Conservation (phyloP, 1,140 invertebrate species). For the Gonioctena quinquepunctata region DNA sequence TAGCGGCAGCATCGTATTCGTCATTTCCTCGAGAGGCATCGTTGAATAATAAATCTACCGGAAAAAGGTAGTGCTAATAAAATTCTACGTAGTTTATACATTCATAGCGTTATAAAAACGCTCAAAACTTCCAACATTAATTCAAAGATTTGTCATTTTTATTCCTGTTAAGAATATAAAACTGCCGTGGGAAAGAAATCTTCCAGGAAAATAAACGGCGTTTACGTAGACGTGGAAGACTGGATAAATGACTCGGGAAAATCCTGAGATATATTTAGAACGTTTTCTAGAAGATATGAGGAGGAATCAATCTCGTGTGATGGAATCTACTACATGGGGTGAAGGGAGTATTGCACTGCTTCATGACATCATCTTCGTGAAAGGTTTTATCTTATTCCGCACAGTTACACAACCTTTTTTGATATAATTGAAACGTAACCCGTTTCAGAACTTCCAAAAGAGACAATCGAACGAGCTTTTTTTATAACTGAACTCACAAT, state of each 20-base stretch:
- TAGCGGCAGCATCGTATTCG: background rate
- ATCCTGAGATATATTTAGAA: background rate
- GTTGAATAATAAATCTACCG: background rate
- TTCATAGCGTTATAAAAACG: constrained; percentile 3
- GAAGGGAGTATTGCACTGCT: no score
- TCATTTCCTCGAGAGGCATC: no score
- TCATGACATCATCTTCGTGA: no score
- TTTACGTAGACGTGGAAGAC: background rate
- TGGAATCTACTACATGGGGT: no score
- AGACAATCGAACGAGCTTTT: no score
- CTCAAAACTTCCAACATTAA: constrained; percentile 1
- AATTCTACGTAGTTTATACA: constrained; percentile 1
- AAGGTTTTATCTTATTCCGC: no score
- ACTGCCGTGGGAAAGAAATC: background rate
- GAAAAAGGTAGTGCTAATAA: constrained; percentile 4
- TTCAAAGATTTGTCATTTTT: constrained; percentile 10
- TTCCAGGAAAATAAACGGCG: background rate
- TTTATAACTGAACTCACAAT: no score
- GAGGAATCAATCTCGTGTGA: background rate
- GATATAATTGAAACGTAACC: no score
- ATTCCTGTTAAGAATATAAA: constrained; percentile 11
- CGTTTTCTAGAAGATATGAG: background rate
- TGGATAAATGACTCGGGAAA: background rate
- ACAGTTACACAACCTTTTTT: no score
- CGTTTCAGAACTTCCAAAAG: no score